Conservation (phyloP, 2,113 vertebrate species). For the Oreocharis arfaki region DNA sequence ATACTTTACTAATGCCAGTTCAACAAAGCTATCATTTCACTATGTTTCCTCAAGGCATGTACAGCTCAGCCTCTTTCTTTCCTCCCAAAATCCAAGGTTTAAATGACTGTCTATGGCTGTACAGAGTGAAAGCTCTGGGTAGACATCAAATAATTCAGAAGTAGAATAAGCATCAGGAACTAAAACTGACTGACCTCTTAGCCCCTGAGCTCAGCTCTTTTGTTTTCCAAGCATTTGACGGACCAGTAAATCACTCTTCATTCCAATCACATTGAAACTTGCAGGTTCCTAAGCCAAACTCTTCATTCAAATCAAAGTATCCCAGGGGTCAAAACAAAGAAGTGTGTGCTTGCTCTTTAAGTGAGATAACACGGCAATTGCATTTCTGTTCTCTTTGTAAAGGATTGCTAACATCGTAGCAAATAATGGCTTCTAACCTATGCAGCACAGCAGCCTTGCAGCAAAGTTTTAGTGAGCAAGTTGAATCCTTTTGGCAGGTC, state of each 20-base stretch:
- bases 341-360: neutral
- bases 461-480: neutral
- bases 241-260: neutral
- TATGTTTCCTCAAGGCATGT: neutral
- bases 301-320: neutral
- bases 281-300: neutral
- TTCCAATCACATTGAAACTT: neutral
- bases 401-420: neutral
- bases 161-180: neutral
- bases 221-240: neutral
- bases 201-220: neutral
- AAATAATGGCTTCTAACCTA: neutral
- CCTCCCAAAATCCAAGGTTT: neutral
- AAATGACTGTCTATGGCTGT: neutral
- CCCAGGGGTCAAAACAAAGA: neutral
- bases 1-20: neutral
- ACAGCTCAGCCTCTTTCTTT: neutral
- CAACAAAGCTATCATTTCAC: neutral
- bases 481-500: constrained; percentile 10
- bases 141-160: neutral
- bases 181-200: neutral
- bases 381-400: neutral
- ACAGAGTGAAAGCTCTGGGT: neutral
- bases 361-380: neutral
- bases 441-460: neutral